phyloP scores from a whole-genome alignment of 2,888 invertebrate species.

The Euplagia quadripunctaria region DNA sequence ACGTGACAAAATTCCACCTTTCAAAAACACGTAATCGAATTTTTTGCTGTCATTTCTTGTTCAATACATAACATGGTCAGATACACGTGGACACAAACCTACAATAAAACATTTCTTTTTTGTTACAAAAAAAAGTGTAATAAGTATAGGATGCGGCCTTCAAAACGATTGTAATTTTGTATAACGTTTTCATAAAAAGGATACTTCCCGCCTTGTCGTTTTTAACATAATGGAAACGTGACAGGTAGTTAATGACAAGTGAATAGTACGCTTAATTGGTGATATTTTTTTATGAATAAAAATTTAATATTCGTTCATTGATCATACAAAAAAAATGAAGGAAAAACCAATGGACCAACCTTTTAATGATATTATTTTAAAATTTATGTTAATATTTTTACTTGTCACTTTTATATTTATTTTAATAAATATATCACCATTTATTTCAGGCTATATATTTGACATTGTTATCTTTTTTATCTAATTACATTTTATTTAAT shows the following conservation, averaged over 20 bases:
- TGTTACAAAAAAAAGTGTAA: not conserved
- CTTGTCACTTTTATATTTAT: too few relatives aligned
- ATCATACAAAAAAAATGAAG: too few relatives aligned
- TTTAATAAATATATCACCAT: too few relatives aligned
- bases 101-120: not conserved
- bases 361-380: too few relatives aligned
- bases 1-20: constrained; percentile 8
- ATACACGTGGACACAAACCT: not conserved
- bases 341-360: too few relatives aligned
- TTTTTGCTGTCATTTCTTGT: constrained; percentile 10
- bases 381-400: too few relatives aligned
- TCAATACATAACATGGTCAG: not conserved
- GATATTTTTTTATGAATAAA: not conserved
- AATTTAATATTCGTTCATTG: too few relatives aligned
- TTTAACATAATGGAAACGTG: not conserved
- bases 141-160: not conserved
- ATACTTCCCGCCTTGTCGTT: not conserved
- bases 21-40: not conserved
- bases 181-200: not conserved
- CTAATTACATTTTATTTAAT: too few relatives aligned
- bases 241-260: not conserved
- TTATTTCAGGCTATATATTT: too few relatives aligned
- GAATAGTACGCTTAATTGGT: not conserved
- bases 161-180: constrained; percentile 4
- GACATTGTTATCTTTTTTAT: too few relatives aligned